Conservation (phyloP, 1,140 invertebrate genomes). For the Drosophila sucinea region DNA sequence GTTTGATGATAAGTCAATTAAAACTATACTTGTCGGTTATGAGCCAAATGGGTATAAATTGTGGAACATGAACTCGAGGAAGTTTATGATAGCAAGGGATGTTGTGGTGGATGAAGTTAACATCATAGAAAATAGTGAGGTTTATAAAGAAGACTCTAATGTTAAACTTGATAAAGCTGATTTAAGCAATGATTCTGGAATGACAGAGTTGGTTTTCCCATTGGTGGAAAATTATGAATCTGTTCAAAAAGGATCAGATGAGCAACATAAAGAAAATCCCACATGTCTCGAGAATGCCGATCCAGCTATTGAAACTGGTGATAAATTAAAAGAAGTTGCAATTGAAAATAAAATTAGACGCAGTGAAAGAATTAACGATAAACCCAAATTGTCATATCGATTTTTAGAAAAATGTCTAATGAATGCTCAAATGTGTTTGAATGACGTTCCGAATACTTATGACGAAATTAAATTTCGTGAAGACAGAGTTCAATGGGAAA, state of each 20-base stretch:
- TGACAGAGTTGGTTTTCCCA: neutral
- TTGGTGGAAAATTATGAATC: conserved; percentile 1
- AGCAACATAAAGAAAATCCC: neutral
- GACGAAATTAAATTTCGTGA: conserved; percentile 10
- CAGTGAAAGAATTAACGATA: conserved; percentile 12
- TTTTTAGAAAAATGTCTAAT: too few relatives aligned
- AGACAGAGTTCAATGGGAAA: conserved; percentile 14
- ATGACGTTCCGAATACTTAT: conserved; percentile 8
- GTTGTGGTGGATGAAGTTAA: conserved; percentile 5
- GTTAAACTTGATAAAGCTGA: neutral
- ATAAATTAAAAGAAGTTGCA: conserved; percentile 2
- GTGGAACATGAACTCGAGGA: neutral
- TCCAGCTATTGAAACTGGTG: conserved; percentile 11
- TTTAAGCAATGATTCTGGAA: conserved; percentile 4
- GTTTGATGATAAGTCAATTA: neutral
- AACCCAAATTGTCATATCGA: neutral
- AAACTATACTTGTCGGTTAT: conserved; percentile 6
- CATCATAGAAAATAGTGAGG: conserved; percentile 2
- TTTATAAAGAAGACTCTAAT: conserved; percentile 7
- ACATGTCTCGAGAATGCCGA: conserved; percentile 18
- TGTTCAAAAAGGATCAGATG: conserved; percentile 1
- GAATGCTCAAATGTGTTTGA: neutral
- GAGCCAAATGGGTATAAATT: conserved; percentile 8
- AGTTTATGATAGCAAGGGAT: conserved; percentile 2
- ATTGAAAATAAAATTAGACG: conserved; percentile 6